A percentile compares a stretch with the other conserved stretches of the same genome.
phyloP scores from a whole-genome alignment of 2,888 invertebrate genomes.

The Galeruca laticollis region DNA sequence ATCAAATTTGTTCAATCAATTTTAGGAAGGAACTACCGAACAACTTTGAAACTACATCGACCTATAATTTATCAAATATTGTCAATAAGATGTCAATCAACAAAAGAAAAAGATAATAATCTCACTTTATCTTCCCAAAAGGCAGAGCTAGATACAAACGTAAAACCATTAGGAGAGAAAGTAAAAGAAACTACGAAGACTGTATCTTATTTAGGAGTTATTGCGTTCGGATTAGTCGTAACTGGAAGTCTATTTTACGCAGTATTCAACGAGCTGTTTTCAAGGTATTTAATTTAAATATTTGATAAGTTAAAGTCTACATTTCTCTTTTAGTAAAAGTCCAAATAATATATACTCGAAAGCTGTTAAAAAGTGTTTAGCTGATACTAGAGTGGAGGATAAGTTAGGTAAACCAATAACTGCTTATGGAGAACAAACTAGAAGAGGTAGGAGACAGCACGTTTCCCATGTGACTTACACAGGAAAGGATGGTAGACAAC shows the following conservation, averaged over 20 bases:
- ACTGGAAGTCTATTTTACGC: slow-evolving; percentile 87
- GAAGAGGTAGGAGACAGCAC: slow-evolving; percentile 79
- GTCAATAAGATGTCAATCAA: slow-evolving; percentile 42
- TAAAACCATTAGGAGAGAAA: slow-evolving; percentile 78
- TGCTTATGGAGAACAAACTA: slow-evolving; percentile 88
- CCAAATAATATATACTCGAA: slow-evolving; percentile 86
- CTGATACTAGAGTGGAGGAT: slow-evolving; percentile 82
- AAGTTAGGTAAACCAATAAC: slow-evolving; percentile 91
- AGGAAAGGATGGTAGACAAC: slow-evolving; percentile 77
- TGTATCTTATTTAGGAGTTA: slow-evolving; percentile 85
- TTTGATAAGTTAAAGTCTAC: neutral
- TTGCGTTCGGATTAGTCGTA: slow-evolving; percentile 78
- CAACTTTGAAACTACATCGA: slow-evolving; percentile 34
- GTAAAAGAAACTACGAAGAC: slow-evolving; percentile 94
- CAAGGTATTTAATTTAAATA: slow-evolving; percentile 60
- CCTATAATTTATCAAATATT: slow-evolving; percentile 39
- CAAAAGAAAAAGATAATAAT: slow-evolving; percentile 35
- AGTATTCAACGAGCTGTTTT: slow-evolving; percentile 88
- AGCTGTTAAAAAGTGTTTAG: slow-evolving; percentile 81
- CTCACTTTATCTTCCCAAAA: slow-evolving; percentile 37
- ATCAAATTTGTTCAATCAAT: slow-evolving; percentile 40
- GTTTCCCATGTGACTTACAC: slow-evolving; percentile 83
- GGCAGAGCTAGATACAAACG: slow-evolving; percentile 67
- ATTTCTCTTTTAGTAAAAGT: slow-evolving; percentile 72
- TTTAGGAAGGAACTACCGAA: slow-evolving; percentile 32